These are phyloP conservation scores for Dromaius novaehollandiae DNA, from an alignment of 2,113 vertebrate genomes.

Conservation along the genomic window DNA sequence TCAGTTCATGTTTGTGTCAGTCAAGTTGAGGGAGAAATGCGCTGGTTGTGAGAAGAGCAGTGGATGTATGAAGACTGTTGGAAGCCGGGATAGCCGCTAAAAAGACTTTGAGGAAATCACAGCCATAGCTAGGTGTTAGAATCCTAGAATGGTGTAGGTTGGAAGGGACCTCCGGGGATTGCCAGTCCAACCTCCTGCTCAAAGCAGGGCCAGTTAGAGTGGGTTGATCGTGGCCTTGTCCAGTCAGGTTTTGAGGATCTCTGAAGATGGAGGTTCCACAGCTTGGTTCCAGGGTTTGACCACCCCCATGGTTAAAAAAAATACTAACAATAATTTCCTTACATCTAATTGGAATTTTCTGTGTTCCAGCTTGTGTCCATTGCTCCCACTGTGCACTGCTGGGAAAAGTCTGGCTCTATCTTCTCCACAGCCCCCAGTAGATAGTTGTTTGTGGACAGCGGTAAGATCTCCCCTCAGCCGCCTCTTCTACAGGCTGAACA, in stretches of 20 bases:
- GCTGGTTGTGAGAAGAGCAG: not conserved
- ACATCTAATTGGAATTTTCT: not conserved
- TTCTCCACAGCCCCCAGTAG: not conserved
- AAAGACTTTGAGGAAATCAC: not conserved
- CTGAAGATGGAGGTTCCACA: not conserved
- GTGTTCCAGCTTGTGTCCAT: not conserved
- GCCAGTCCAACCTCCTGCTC: not conserved
- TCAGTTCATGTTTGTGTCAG: not conserved
- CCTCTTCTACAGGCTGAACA: not conserved
- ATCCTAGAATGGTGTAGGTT: not conserved
- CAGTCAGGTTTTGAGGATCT: not conserved
- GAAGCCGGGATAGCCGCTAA: not conserved
- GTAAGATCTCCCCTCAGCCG: not conserved
- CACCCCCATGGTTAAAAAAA: not conserved
- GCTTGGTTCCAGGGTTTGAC: not conserved
- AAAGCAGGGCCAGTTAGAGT: not conserved
- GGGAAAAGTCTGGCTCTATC: not conserved
- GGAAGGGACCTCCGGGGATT: not conserved
- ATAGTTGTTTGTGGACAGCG: not conserved
- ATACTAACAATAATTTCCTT: not conserved
- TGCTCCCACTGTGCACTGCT: not conserved
- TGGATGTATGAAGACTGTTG: not conserved
- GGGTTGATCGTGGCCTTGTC: not conserved
- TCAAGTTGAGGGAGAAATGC: not conserved
- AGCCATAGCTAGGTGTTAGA: not conserved